Base-by-base conservation (phyloP, 2,113 vertebrate genomes). In the Pyrgilauda ruficollis region DNA sequence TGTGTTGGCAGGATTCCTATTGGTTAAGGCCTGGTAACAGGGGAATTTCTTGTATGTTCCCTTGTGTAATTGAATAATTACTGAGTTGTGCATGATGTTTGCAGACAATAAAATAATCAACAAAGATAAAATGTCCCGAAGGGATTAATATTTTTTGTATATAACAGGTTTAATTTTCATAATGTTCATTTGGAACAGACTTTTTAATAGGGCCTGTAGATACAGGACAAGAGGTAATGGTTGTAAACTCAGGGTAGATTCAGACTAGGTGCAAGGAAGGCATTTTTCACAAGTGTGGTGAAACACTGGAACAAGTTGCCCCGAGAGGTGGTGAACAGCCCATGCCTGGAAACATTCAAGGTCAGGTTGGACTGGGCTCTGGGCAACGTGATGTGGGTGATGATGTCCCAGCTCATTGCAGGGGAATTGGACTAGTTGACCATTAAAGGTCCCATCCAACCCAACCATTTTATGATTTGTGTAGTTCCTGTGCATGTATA, bases 1-100 rank as follows among this genome's bases (percentile, higher is more conserved):
- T 96, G 87, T 18, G 15, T 94, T 82, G 90, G 70, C 68, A 78
- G 90, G 84, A 85, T 97, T 96, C 87, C 44, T 94, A 67, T 95
- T 97, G 93, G 89, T 53, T 97, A 95, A 89, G 13, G 27, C 94
- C 80, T 86, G 47, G 98, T 93, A 94, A 98, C 96, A 88, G 69
- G 31, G 79, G 70, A 96, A 98, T 97, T 92, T 94, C 77, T 55
- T 91, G 22, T 89, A 43, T 89, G 76, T 89, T 97, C 47, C 23
- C 46, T 59, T 72, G 56, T 93, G 95, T 96, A 96, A 95, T 52
- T 94, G 63, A 87, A 84, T 94, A 91, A 96, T 95, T 70, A 44
- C 47, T 56, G 41, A 21, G 3, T 81, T 75, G 22, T 6, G 2
- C 30, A 50, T 75, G 35, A 68, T 97, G 80, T 98, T 98, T 98